A percentile compares a stretch with the other conserved stretches of the same genome.
Conservation (phyloP, 2,797 vertebrate species). For the Malacoctenus gilli region DNA sequence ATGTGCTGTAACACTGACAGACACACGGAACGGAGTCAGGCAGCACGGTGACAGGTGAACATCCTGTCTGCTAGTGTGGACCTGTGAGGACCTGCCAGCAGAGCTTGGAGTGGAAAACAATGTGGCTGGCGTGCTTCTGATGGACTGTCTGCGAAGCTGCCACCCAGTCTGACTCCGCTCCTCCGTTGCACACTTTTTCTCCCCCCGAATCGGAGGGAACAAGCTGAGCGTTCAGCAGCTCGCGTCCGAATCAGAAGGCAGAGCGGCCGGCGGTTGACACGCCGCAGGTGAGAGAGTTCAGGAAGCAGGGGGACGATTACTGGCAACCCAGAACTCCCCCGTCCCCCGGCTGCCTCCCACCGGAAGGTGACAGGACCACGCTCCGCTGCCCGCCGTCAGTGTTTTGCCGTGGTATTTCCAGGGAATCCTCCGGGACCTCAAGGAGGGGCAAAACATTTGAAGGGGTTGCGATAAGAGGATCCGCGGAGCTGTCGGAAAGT, state of each 20-base stretch:
- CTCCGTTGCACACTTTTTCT: conserved; percentile 5
- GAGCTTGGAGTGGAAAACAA: conserved; percentile 57
- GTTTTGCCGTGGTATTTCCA: conserved; percentile 76
- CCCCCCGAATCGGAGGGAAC: conserved; percentile 13
- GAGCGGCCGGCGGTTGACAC: neutral
- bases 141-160: conserved; percentile 27
- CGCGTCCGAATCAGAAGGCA: neutral
- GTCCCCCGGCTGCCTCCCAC: conserved; percentile 47
- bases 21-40: conserved; percentile 45
- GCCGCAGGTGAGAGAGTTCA: conserved; percentile 39
- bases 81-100: conserved; percentile 76
- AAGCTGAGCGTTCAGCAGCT: neutral
- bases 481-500: conserved; percentile 42
- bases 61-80: conserved; percentile 70
- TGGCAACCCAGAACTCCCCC: conserved; percentile 50
- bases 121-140: conserved; percentile 31
- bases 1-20: conserved; percentile 48
- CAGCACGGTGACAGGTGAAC: conserved; percentile 66
- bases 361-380: conserved; percentile 68
- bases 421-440: conserved; percentile 69
- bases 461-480: conserved; percentile 35
- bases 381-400: conserved; percentile 63
- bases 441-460: conserved; percentile 43
- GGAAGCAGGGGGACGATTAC: conserved; percentile 39
- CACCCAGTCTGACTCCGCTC: conserved; percentile 15